Conservation (phyloP, 2,113 vertebrate genomes). For the Pantherophis guttatus region DNA sequence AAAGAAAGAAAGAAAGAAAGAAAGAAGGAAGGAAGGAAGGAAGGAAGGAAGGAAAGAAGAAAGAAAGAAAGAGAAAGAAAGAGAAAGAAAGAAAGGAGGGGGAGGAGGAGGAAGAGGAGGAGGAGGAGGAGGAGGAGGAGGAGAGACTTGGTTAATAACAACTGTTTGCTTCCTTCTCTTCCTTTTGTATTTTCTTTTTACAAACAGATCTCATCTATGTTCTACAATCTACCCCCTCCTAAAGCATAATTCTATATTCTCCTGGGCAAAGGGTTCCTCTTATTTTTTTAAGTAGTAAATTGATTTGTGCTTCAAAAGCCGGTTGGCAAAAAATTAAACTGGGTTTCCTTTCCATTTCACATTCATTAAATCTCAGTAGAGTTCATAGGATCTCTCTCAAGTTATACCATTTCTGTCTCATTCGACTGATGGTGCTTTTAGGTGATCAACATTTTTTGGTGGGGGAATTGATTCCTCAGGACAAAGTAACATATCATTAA, state of each 20-base stretch:
- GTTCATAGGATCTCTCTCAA: background rate
- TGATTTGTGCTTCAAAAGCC: background rate
- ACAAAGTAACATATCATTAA: background rate
- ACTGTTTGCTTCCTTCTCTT: constrained; percentile 45
- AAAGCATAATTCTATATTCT: constrained; percentile 9
- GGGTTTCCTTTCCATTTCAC: background rate
- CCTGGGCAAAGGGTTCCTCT: background rate
- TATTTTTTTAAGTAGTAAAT: background rate
- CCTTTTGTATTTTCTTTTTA: constrained; percentile 34
- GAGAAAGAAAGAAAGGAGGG: background rate
- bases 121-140: constrained; percentile 52
- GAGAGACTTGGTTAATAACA: constrained; percentile 30
- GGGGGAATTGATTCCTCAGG: background rate
- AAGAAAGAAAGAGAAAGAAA: too few relatives aligned
- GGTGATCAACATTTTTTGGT: too few relatives aligned
- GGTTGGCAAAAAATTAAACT: background rate
- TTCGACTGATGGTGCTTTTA: background rate
- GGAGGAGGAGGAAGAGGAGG: background rate
- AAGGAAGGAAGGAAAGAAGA: constrained; percentile 42
- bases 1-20: background rate
- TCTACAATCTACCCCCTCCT: constrained; percentile 22
- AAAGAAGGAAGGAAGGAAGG: background rate
- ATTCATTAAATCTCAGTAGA: background rate
- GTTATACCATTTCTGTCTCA: background rate
- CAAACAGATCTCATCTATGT: constrained; percentile 55